These are phyloP conservation scores for Rhinoraja longicauda DNA, from an alignment of 2,797 vertebrate genomes.

Conservation along the genomic window DNA sequence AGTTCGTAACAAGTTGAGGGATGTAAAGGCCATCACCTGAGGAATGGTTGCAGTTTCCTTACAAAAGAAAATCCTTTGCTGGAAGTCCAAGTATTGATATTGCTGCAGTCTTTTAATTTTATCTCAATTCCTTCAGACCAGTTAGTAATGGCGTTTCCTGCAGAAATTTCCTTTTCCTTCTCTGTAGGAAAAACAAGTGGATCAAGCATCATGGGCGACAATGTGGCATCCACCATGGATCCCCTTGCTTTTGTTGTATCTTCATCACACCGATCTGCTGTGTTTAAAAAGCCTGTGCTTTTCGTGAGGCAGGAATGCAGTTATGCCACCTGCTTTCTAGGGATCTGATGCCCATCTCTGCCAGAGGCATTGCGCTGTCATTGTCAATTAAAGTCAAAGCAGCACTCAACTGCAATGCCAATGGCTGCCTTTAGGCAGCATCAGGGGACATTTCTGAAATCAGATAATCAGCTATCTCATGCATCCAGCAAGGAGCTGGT, in stretches of 20 bases:
- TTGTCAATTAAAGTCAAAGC: not conserved
- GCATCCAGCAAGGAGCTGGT: conserved; percentile 26
- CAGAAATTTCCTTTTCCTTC: not conserved
- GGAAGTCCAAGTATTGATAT: not conserved
- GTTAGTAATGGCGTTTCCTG: not conserved
- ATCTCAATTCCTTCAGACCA: not conserved
- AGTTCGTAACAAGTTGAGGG: not conserved
- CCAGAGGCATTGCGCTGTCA: conserved; percentile 6
- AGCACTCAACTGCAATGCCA: conserved; percentile 9
- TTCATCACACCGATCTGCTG: not conserved
- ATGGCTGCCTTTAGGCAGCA: conserved; percentile 19
- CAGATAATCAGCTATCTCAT: conserved; percentile 22
- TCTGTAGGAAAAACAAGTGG: not conserved
- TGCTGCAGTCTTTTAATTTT: not conserved
- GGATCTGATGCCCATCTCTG: not conserved
- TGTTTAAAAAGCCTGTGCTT: not conserved
- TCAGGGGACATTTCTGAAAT: conserved; percentile 14
- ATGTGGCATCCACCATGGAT: not conserved
- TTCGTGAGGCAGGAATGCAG: not conserved
- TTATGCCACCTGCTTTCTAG: conserved; percentile 4
- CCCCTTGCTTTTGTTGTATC: not conserved
- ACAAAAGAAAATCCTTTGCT: not conserved
- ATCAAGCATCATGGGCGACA: not conserved
- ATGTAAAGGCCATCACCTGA: not conserved
- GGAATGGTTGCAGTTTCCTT: not conserved